These are phyloP conservation scores for Astyanax mexicanus DNA, from an alignment of 2,797 vertebrate species.

Conservation along the genomic window DNA sequence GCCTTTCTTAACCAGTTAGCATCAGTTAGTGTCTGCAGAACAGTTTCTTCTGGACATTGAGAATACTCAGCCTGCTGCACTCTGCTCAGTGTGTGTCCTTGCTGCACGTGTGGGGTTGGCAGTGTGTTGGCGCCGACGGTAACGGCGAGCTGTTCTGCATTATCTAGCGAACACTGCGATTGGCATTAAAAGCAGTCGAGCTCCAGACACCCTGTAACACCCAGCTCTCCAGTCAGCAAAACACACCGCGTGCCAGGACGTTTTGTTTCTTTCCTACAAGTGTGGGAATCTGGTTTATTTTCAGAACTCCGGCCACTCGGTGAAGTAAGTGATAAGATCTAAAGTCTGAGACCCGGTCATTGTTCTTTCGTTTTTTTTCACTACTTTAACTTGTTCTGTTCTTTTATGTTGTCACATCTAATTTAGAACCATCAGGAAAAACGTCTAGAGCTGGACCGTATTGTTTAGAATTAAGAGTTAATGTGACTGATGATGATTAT, in stretches of 20 bases:
- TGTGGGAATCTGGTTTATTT: slow-evolving; percentile 49
- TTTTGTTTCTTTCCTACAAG: slow-evolving; percentile 21
- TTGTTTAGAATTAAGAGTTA: too few species aligned
- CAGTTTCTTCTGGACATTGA: not conserved
- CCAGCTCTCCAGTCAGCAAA: slow-evolving; percentile 30
- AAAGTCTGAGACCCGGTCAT: slow-evolving; percentile 21
- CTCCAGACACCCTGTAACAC: slow-evolving; percentile 34
- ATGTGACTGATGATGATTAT: too few species aligned
- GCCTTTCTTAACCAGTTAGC: not conserved
- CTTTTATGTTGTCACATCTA: too few species aligned
- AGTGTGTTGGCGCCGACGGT: slow-evolving; percentile 18
- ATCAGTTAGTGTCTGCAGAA: not conserved
- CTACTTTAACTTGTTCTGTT: too few species aligned
- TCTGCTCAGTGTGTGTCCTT: slow-evolving; percentile 22
- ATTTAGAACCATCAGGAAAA: too few species aligned
- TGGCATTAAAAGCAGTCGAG: slow-evolving; percentile 40
- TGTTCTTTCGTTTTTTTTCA: too few species aligned
- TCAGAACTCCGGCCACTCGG: slow-evolving; percentile 29
- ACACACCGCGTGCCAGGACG: slow-evolving; percentile 26
- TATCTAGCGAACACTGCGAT: slow-evolving; percentile 24
- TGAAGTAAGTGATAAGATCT: slow-evolving; percentile 57
- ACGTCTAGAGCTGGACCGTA: too few species aligned
- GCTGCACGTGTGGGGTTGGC: slow-evolving; percentile 35
- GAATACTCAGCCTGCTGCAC: slow-evolving; percentile 28
- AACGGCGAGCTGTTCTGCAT: slow-evolving; percentile 35